A percentile compares a stretch with the other conserved stretches of the same genome.
Conservation (phyloP, 1,140 invertebrate species). For the Drosophila quadrilineata region DNA sequence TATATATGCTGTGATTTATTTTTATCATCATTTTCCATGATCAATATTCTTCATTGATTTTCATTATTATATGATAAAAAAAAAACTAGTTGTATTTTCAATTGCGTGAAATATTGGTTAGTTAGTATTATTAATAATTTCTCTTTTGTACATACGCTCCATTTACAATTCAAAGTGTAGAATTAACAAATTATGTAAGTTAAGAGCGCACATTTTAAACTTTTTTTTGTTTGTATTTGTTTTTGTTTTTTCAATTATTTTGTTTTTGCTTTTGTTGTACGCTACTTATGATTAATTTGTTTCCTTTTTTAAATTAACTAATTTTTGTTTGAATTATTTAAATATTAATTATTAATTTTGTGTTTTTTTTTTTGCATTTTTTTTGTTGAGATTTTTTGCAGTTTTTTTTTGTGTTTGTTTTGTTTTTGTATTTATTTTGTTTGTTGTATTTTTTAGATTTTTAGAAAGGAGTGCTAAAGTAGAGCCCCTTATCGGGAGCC, state of each 20-base stretch:
- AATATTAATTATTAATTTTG: too few relatives aligned
- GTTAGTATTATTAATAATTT: constrained; percentile 8
- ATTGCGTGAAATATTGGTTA: constrained; percentile 11
- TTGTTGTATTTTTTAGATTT: constrained; percentile 30
- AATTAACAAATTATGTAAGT: background rate
- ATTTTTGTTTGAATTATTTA: background rate
- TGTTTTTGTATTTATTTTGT: constrained; percentile 13
- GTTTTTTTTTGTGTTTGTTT: constrained; percentile 19
- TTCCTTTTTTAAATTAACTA: constrained; percentile 14
- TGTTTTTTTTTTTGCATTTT: too few relatives aligned
- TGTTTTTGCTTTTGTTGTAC: too few relatives aligned
- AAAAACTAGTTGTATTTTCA: constrained; percentile 18
- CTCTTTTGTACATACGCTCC: constrained; percentile 17
- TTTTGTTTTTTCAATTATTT: too few relatives aligned
- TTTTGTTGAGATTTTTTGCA: too few relatives aligned
- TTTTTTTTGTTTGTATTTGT: background rate
- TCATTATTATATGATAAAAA: constrained; percentile 9
- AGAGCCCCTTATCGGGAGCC: constrained; percentile 69
- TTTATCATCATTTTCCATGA: too few relatives aligned
- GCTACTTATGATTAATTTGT: constrained; percentile 19
- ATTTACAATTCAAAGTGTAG: constrained; percentile 10
- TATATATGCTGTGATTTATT: background rate
- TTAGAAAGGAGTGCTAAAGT: constrained; percentile 80
- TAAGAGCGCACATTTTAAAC: constrained; percentile 2
- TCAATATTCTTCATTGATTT: too few relatives aligned